phyloP scores from a whole-genome alignment of 2,113 vertebrate genomes.

The Vimba vimba region DNA sequence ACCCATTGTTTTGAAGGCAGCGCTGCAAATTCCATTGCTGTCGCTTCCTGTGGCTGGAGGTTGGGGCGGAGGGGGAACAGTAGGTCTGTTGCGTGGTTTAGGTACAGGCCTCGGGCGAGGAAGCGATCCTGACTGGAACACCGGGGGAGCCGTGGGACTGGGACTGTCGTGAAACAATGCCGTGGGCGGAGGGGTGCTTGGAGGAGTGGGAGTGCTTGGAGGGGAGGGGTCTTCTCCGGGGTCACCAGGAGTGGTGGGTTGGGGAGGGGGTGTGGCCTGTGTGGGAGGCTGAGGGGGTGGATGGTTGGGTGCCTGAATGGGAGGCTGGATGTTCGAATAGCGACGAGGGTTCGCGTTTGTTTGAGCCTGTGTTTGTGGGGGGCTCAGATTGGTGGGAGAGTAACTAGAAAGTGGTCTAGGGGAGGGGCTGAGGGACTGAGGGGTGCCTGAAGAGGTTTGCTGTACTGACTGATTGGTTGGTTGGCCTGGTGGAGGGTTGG shows the following conservation, averaged over 20 bases:
- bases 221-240: conserved; percentile 77
- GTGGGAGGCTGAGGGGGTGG: conserved; percentile 91
- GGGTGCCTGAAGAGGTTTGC: conserved; percentile 66
- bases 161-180: conserved; percentile 67
- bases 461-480: conserved; percentile 70
- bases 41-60: conserved; percentile 71
- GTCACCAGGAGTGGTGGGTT: conserved; percentile 68
- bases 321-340: conserved; percentile 84
- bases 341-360: conserved; percentile 79
- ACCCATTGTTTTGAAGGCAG: conserved; percentile 87
- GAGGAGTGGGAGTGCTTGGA: conserved; percentile 87
- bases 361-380: conserved; percentile 69
- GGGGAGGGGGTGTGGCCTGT: conserved; percentile 71
- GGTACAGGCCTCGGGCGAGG: conserved; percentile 88
- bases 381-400: conserved; percentile 71
- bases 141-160: conserved; percentile 58
- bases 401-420: conserved; percentile 78
- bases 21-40: conserved; percentile 62
- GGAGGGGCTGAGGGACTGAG: conserved; percentile 78
- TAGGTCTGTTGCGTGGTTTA: conserved; percentile 90
- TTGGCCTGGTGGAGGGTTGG: conserved; percentile 85
- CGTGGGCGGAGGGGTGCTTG: conserved; percentile 83
- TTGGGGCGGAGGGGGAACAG: conserved; percentile 88
- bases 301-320: conserved; percentile 90
- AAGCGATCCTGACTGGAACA: conserved; percentile 80